Percentiles rank a stretch among this genome's conserved stretches.
These are phyloP conservation scores for Steinernema hermaphroditum DNA, from an alignment of 2,888 invertebrate genomes.

Conservation along the genomic window DNA sequence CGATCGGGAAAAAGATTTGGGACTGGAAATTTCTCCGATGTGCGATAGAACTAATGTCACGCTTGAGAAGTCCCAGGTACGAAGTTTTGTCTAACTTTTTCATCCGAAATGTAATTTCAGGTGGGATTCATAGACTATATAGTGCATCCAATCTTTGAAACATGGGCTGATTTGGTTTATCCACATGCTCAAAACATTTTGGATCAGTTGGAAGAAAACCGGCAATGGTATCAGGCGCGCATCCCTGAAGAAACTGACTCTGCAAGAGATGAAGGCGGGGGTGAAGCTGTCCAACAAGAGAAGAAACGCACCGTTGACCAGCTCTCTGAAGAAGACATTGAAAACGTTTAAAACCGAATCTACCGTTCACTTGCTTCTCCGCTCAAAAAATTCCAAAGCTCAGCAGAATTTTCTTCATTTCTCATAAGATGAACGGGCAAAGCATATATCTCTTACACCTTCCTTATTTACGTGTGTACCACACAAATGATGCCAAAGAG, in stretches of 20 bases:
- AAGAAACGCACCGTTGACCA: background rate
- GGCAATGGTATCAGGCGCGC: conserved; percentile 77
- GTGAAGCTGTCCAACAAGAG: background rate
- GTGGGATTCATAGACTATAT: conserved; percentile 99
- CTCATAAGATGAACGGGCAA: conserved; percentile 9
- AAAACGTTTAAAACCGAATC: conserved; percentile 7
- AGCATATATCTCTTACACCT: background rate
- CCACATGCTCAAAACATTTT: conserved; percentile 97
- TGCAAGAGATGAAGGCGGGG: background rate
- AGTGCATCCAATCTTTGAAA: conserved; percentile 98
- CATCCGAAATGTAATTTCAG: conserved; percentile 69
- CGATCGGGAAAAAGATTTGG: conserved; percentile 89
- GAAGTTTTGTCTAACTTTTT: background rate
- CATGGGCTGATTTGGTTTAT: conserved; percentile 98
- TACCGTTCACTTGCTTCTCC: background rate
- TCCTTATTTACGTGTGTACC: background rate
- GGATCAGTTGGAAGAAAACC: conserved; percentile 94
- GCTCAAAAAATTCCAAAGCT: conserved; percentile 15
- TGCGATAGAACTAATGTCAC: conserved; percentile 95
- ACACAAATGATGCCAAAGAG: too few species aligned
- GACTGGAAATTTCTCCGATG: conserved; percentile 98
- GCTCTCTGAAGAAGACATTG: conserved; percentile 13
- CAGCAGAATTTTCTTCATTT: background rate
- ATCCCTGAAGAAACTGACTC: conserved; percentile 59
- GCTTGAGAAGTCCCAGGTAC: conserved; percentile 91